Conservation (phyloP, 2,113 vertebrate species). For the Todiramphus chloris region DNA sequence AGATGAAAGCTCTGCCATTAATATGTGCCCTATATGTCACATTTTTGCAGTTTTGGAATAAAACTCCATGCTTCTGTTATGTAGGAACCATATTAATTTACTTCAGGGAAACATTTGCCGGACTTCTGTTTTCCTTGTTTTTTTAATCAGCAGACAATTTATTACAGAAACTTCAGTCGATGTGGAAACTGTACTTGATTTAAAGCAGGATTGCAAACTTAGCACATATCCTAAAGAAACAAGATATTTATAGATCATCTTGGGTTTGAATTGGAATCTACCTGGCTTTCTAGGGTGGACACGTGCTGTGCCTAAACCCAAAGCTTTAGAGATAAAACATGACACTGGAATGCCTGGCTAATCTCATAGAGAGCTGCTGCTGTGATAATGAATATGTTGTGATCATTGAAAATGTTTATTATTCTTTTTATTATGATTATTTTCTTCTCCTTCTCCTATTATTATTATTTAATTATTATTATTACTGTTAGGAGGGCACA, state of each 20-base stretch:
- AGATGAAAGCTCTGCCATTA: background rate
- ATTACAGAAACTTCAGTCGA: background rate
- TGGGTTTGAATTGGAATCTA: background rate
- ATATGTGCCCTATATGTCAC: background rate
- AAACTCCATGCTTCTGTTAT: background rate
- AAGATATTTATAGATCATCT: background rate
- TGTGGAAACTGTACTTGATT: background rate
- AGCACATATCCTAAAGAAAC: background rate
- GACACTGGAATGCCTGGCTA: background rate
- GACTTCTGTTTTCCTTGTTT: background rate
- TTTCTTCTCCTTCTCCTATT: too few relatives aligned
- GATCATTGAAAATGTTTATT: background rate
- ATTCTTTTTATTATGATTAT: too few relatives aligned
- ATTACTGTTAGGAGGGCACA: background rate
- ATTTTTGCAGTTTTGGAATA: background rate
- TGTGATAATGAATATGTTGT: background rate
- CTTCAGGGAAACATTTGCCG: background rate
- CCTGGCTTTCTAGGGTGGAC: background rate
- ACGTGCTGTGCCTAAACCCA: background rate
- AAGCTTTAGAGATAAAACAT: background rate
- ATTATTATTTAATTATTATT: background rate
- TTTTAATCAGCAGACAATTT: background rate
- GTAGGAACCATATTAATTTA: background rate
- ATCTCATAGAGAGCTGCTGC: background rate
- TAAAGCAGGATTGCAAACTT: background rate